Conservation (phyloP, 2,797 vertebrate genomes). For the Thunnus albacares region DNA sequence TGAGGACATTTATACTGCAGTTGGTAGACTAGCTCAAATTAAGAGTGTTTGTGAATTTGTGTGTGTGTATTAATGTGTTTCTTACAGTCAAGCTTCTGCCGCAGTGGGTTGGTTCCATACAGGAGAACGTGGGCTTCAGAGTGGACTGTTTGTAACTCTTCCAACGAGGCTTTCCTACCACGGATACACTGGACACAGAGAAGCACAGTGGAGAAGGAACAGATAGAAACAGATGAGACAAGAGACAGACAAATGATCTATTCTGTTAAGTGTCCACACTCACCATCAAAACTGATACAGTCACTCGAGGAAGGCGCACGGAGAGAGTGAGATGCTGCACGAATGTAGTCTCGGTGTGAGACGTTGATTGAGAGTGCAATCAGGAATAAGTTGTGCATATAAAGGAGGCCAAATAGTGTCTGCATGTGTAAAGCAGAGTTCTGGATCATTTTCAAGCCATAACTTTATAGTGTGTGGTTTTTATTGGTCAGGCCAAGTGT, state of each 20-base stretch:
- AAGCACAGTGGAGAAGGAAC: neutral
- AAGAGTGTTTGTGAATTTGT: conserved; percentile 5
- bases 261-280: neutral
- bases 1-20: neutral
- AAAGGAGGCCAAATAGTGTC: neutral
- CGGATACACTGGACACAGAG: conserved; percentile 89
- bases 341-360: neutral
- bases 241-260: neutral
- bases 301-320: rapidly evolving
- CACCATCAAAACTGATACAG: neutral
- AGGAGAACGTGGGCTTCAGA: conserved; percentile 94
- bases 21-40: neutral
- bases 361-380: neutral
- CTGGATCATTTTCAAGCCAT: conserved; percentile 15
- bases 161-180: conserved; percentile 95
- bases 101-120: conserved; percentile 96
- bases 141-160: conserved; percentile 96
- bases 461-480: conserved; percentile 1
- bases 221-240: neutral
- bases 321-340: neutral
- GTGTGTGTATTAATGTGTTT: neutral
- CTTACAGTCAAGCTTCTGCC: conserved; percentile 98
- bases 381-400: neutral
- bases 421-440: neutral
- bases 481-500: neutral